phyloP scores from a whole-genome alignment of 2,113 vertebrate genomes.

The Tamias sibiricus region DNA sequence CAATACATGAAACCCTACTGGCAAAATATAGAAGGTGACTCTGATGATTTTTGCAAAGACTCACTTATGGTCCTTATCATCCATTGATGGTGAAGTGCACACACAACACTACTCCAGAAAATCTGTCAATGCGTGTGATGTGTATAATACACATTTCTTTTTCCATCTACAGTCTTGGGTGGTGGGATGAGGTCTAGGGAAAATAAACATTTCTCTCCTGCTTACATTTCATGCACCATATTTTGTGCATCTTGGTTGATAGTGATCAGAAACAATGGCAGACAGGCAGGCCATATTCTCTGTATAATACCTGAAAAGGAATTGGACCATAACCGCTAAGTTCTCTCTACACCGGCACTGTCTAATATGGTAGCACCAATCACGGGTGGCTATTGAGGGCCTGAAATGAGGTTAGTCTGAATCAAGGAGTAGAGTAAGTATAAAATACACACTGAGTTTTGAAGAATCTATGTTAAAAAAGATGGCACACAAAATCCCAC shows the following conservation, averaged over 20 bases:
- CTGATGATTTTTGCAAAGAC: background rate
- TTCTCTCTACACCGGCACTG: background rate
- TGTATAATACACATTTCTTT: background rate
- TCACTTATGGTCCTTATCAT: background rate
- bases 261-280: background rate
- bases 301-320: background rate
- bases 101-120: background rate
- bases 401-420: background rate
- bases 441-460: background rate
- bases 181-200: background rate
- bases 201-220: background rate
- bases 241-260: fast-evolving
- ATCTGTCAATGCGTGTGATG: background rate
- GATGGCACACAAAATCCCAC: background rate
- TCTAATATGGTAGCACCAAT: background rate
- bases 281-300: background rate
- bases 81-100: background rate
- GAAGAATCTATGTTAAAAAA: background rate
- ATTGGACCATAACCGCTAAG: background rate
- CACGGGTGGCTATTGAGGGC: no score
- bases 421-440: background rate
- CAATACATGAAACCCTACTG: background rate
- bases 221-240: background rate
- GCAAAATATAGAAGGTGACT: background rate
- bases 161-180: background rate